Evolutionary conservation across 1,140 invertebrate genomes (phyloP), one percentile per base, ranked within the genome.

Genomic region (Galendromus occidentalis): DNA sequence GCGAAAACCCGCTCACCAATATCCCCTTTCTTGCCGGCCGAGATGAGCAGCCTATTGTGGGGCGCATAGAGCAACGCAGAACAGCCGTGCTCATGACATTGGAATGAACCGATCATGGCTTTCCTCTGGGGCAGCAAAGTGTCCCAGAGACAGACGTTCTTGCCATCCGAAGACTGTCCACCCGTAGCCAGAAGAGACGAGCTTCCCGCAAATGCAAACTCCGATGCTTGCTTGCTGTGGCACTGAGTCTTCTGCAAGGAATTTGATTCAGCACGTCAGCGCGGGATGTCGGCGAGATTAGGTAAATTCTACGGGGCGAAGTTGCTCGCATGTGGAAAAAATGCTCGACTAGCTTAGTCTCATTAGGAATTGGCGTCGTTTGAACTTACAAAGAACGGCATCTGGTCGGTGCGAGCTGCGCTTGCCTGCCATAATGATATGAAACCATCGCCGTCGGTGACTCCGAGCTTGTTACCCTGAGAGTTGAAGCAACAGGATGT

Each of bases 131-230:
- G 95, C 76, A 99, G 82, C 59, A 99, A 79, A 0, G 94, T 97
- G 75, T 99, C 95, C 95, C 95, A 98, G 66, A 98, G 82, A 59
- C 88, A 90, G n/a, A 99, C 89, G 77, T 98, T 98, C 72, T 88
- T 87, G 72, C 88, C 91, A 75, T 98, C 94, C 0, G 89, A 88
- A 74, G 91, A 91, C 73, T 95, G 90, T 17, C 95, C 95, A 67
- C 90, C 91, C 66, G 93, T 97, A n/a, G 92, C 92, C 44, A 98
- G 81, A 69, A 98, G 81, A 81, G 91, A 96, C 74, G 92, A 96
- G 4, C 91, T 95, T 64, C 92, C 91, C 30, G 98, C 81, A 78
- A 98, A 98, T 41, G 91, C 88, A 75, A 99, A 98, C 77, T 98
- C 95, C 71, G 88, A 86, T 29, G 93, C 91, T 65, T 90, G 86